Base-by-base conservation (phyloP, 2,113 vertebrate genomes). In the Menura novaehollandiae region DNA sequence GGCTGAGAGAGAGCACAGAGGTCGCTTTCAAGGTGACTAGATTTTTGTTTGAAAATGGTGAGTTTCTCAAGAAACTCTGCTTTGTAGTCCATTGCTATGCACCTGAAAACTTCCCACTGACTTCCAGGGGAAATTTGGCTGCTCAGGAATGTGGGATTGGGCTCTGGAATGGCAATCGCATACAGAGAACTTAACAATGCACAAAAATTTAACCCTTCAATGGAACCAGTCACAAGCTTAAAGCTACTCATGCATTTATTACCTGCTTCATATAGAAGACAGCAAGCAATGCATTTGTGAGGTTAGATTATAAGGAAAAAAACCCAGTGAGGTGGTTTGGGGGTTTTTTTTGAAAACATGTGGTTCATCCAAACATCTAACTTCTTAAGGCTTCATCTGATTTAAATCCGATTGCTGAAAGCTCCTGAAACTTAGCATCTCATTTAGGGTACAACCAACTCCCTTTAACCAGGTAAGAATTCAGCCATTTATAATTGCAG, bases 101-200 rank as follows among this genome's bases (percentile, higher is more conserved):
- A 96, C 92, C 94, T 96, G 95, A 95, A 96, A 94, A 94, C 69
- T 93, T 95, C 73, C 88, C 80, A 92, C 86, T 91, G 93, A 92
- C 80, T 94, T 96, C 80, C 80, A 93, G 91, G 76, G 79, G 66
- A 95, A 96, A 97, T 94, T 89, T 89, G 93, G 76, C 94, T 85
- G 66, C 86, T 86, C 64, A 96, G 88, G 92, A 96, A 97, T 97
- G 88, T 3, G 2, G 53, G 58, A 93, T 82, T 79, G 76, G 91
- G 58, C 92, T 91, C 89, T 5, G 17, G 86, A 89, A 91, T 91
- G 62, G 86, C 53, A 93, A 77, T 81, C 1, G 0, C 32, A 89
- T 87, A 89, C 62, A 92, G 86, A 72, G 92, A 96, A 93, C 9
- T 81, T 84, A 93, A 89, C 81, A 95, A 93, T 84, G 86, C 2